Evolutionary conservation across 1,140 invertebrate species (phyloP).

Genomic region (Listronotus bonariensis): DNA sequence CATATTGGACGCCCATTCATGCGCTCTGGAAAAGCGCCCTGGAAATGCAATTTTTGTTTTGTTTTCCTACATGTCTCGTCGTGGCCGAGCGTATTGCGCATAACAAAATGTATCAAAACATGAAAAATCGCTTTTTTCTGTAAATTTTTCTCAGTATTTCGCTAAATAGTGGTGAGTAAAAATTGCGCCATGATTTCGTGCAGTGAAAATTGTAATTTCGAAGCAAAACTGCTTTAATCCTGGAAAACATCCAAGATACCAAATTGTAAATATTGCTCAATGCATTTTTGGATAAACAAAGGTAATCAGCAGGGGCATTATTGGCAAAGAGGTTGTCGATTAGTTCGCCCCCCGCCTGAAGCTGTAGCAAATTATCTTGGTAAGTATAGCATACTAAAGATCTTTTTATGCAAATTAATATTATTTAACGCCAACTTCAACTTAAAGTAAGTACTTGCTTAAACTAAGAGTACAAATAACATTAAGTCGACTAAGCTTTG

Average conservation of each 20-base stretch:
- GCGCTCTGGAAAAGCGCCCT: not conserved
- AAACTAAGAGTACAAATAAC: too few relatives aligned
- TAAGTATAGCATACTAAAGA: conserved; percentile 1
- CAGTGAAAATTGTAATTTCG: not conserved
- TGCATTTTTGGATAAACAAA: conserved; percentile 38
- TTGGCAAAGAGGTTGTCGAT: conserved; percentile 28
- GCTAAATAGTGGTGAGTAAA: too few relatives aligned
- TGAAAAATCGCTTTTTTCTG: too few relatives aligned
- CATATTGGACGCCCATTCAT: conserved; percentile 5
- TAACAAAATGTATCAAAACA: too few relatives aligned
- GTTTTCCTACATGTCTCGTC: conserved; percentile 1
- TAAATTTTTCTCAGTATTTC: too few relatives aligned
- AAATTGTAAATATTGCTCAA: conserved; percentile 13
- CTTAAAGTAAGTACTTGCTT: too few relatives aligned
- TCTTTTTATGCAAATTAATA: too few relatives aligned
- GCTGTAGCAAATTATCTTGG: conserved; percentile 30
- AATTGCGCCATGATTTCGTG: too few relatives aligned
- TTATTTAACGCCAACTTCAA: too few relatives aligned
- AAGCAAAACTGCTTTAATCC: not conserved
- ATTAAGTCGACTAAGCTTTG: too few relatives aligned
- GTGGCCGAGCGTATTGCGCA: not conserved
- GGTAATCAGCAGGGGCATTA: conserved; percentile 33
- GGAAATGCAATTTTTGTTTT: not conserved
- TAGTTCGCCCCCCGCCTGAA: conserved; percentile 29
- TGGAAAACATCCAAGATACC: conserved; percentile 9